These are phyloP conservation scores for Atherinosoma microstoma DNA, from an alignment of 2,797 vertebrate genomes.

Conservation along the genomic window DNA sequence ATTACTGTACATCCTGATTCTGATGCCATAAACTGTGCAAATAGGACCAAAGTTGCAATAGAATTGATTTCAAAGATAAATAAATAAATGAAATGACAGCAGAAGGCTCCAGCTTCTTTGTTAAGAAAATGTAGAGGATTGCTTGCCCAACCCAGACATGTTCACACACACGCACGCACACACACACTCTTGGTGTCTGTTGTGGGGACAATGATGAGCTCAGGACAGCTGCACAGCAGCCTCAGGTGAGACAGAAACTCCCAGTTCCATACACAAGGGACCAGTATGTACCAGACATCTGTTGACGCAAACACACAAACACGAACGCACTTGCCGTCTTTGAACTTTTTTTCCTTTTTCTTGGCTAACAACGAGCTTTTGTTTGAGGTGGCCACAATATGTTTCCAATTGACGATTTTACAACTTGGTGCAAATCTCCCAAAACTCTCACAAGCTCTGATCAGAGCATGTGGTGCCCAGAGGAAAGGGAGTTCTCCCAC, in stretches of 20 bases:
- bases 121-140: slow-evolving; percentile 19
- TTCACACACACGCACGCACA: slow-evolving; percentile 19
- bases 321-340: slow-evolving; percentile 28
- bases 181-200: slow-evolving; percentile 40
- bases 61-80: neutral
- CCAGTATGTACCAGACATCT: slow-evolving; percentile 73
- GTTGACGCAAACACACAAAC: slow-evolving; percentile 51
- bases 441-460: slow-evolving; percentile 63
- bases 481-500: slow-evolving; percentile 54
- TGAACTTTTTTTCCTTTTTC: slow-evolving; percentile 60
- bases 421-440: slow-evolving; percentile 67
- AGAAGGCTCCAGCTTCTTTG: slow-evolving; percentile 11
- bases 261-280: slow-evolving; percentile 73
- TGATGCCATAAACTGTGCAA: slow-evolving; percentile 3
- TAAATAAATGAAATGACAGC: slow-evolving; percentile 4
- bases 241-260: slow-evolving; percentile 82
- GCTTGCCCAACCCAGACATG: slow-evolving; percentile 5
- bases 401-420: slow-evolving; percentile 67
- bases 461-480: slow-evolving; percentile 71
- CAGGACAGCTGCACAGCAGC: slow-evolving; percentile 83
- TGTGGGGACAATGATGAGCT: slow-evolving; percentile 72
- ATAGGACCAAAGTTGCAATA: neutral
- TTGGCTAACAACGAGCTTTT: slow-evolving; percentile 72
- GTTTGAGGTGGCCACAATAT: slow-evolving; percentile 62
- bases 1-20: too few relatives aligned